These are phyloP conservation scores for Glaucopsyche alexis DNA, from an alignment of 2,888 invertebrate genomes.

Conservation along the genomic window DNA sequence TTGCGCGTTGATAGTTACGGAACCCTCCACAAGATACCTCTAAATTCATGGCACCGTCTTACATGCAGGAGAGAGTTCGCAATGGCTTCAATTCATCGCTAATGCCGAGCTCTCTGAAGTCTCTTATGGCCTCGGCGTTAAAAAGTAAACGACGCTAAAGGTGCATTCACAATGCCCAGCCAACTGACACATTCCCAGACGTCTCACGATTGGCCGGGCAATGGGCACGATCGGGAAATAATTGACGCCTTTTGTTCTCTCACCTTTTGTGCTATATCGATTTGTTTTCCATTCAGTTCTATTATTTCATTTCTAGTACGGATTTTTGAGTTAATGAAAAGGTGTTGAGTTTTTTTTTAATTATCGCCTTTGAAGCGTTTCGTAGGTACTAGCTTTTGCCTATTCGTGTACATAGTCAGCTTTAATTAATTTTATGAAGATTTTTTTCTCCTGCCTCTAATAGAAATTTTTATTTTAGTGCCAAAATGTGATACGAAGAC, in stretches of 20 bases:
- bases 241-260: slow-evolving; percentile 18
- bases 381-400: background rate
- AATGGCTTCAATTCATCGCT: slow-evolving; percentile 48
- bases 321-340: background rate
- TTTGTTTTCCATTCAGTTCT: slow-evolving; percentile 14
- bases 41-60: background rate
- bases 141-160: slow-evolving; percentile 50
- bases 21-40: background rate
- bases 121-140: slow-evolving; percentile 40
- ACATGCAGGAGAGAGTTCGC: slow-evolving; percentile 10
- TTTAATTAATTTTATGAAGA: background rate
- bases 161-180: slow-evolving; percentile 33
- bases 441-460: background rate
- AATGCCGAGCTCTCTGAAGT: slow-evolving; percentile 48
- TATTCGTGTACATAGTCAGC: background rate
- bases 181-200: slow-evolving; percentile 20
- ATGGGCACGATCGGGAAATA: slow-evolving; percentile 11
- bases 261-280: slow-evolving; percentile 8
- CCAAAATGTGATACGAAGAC: too few species aligned
- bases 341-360: background rate
- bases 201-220: slow-evolving; percentile 18
- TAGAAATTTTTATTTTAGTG: too few species aligned
- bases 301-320: slow-evolving; percentile 10
- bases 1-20: too few species aligned
- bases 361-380: background rate